Conservation (phyloP, 2,797 vertebrate genomes). For the Tokudaia muenninki region DNA sequence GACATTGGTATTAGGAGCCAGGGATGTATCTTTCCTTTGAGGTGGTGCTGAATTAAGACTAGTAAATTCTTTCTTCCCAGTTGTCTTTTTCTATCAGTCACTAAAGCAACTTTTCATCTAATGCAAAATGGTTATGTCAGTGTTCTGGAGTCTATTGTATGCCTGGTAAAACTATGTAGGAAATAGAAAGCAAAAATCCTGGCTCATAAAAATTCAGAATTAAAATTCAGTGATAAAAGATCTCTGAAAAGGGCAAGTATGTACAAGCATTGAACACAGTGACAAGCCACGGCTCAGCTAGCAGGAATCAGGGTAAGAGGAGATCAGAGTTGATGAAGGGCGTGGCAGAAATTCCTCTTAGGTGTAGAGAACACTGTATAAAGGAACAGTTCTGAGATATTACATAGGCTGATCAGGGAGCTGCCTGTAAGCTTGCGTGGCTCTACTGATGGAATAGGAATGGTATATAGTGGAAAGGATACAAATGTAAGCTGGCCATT, state of each 20-base stretch:
- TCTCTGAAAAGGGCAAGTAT: neutral
- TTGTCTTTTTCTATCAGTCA: conserved; percentile 52
- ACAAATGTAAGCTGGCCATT: neutral
- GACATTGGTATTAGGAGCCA: conserved; percentile 1
- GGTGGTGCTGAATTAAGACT: conserved; percentile 44
- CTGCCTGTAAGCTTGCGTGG: neutral
- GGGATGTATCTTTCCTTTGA: conserved; percentile 41
- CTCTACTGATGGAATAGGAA: neutral
- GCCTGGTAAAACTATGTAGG: neutral
- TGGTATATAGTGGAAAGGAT: neutral
- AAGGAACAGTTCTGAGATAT: conserved; percentile 9
- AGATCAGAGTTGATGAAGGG: neutral
- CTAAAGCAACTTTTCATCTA: conserved; percentile 30
- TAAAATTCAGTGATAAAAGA: neutral
- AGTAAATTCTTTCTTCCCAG: conserved; percentile 29
- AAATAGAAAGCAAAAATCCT: conserved; percentile 29
- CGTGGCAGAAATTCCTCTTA: neutral
- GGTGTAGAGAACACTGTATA: neutral
- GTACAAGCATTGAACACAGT: neutral
- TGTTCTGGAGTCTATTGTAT: conserved; percentile 9
- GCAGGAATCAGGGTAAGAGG: neutral
- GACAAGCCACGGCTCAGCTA: neutral
- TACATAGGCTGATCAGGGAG: neutral
- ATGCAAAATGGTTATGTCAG: conserved; percentile 41
- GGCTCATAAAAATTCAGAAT: neutral